Evolutionary conservation across 2,888 invertebrate genomes (phyloP), one percentile per base, ranked within the genome.

Genomic region (Aleiodes alternator): DNA sequence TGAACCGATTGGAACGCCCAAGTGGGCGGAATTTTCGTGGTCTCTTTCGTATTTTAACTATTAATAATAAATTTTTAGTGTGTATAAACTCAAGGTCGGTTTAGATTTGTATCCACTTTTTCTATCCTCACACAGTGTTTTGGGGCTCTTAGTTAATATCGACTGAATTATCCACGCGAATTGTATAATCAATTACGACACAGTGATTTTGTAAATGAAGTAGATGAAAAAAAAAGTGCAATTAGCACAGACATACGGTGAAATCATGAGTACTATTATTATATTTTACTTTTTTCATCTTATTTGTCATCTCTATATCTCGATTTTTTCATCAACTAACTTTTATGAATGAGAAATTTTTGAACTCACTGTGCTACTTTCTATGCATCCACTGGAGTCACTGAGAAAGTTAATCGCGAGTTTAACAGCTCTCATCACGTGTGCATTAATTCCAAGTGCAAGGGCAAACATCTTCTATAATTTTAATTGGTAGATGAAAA

Each of bases 81-180:
- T 69, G 69, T 73, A 73, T 80, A 76, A 80, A 78, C 84, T 81
- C 87, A 87, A 87, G 86, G 86, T 84, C 80, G 78, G 66, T 38
- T 14, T 43, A 43, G 43, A 43, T 34, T 48, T 64, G 64, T 23
- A 64, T 64, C 14, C 64, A 64, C 43, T 72, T 75, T 75, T 80
- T 78, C 76, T 2, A 78, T 48, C 68, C 43, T 76, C 64, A 55
- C 66, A 72, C 71, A 79, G 23, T 7, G 6, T 6, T 6, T 4
- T 34, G 34, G 64, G 43, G 7, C 43, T 43, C 43, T 64, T 64
- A 48, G 64, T 64, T 64, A 64, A 64, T 23, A 64, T 64, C 64
- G 64, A 48, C 43, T 64, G 64, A 48, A 14, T 64, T 64, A 64
- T 64, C 64, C 64, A 23, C 64, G 43, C 64, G 16, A 64, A 64